Evolutionary conservation across 2,888 invertebrate species (phyloP), one percentile per base, ranked within the genome.

Genomic region (Drosophila diplacantha): DNA sequence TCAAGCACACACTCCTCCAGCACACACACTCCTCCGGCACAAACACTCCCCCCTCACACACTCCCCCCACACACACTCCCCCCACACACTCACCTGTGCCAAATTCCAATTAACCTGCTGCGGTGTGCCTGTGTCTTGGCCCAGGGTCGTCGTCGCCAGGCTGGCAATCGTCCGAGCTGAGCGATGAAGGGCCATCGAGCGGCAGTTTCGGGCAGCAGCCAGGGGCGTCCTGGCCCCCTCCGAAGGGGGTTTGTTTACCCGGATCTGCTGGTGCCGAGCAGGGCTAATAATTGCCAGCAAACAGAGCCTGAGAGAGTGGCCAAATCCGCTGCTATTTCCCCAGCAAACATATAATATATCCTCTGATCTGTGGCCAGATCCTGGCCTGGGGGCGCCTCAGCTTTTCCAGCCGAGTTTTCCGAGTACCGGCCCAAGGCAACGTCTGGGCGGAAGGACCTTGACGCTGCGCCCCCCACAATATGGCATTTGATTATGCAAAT

Each of bases 401-500:
- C 26, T 29, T 54, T 55, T 53, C 16, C 54, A 37, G n/a, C n/a
- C n/a, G n/a, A n/a, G 24, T 55, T 53, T 54, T n/a, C 32, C 24
- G 34, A n/a, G n/a, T n/a, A n/a, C n/a, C n/a, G n/a, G 44, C 69
- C 35, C 69, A 32, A 26, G 61, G 41, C 43, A 12, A 18, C 16
- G 41, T 16, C 20, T 38, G 31, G 20, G 46, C 29, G 51, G 35
- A 38, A 38, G 57, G 68, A 51, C 60, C 51, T 51, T 51, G 39
- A 46, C 26, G 38, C 20, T 44, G 39, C n/a, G 70, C 39, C 62
- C 62, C 52, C 69, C 73, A 71, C 78, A 81, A 75, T 83, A 79
- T 83, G 79, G 61, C 79, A 83, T 83, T 81, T 83, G 83, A 83
- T 83, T 78, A 78, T 83, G 81, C 76, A 83, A 81, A 81, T 80